These are phyloP conservation scores for Diplogasteroides magnus DNA, from an alignment of 1,140 invertebrate species.

Conservation along the genomic window DNA sequence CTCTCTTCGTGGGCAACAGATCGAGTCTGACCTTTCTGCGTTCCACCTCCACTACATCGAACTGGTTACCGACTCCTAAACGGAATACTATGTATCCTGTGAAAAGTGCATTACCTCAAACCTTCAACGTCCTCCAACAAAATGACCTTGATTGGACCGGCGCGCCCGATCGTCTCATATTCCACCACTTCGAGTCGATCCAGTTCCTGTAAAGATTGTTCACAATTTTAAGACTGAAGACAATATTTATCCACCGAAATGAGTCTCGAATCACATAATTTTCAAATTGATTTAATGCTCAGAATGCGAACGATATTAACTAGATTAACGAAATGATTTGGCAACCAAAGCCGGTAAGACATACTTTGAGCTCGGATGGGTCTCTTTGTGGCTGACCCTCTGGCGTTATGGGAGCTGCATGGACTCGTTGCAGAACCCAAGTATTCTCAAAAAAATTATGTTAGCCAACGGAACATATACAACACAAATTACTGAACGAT, in stretches of 20 bases:
- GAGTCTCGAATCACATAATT: no score
- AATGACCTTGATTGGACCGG: constrained; percentile 47
- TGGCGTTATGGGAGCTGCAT: constrained; percentile 32
- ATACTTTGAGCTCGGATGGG: constrained; percentile 24
- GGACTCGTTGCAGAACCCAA: constrained; percentile 37
- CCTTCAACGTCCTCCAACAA: constrained; percentile 53
- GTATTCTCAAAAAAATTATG: constrained; percentile 36
- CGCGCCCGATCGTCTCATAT: constrained; percentile 29
- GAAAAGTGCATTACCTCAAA: constrained; percentile 17
- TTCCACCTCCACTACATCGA: constrained; percentile 46
- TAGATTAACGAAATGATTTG: no score
- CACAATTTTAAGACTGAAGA: neutral
- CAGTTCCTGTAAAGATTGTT: constrained; percentile 16
- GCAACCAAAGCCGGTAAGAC: no score
- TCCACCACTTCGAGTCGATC: constrained; percentile 47
- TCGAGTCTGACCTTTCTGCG: constrained; percentile 36
- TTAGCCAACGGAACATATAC: neutral
- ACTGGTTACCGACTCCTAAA: constrained; percentile 52
- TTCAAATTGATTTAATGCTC: neutral
- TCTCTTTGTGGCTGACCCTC: constrained; percentile 31
- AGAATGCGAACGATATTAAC: no score
- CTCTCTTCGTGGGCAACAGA: constrained; percentile 41
- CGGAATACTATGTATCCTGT: constrained; percentile 6
- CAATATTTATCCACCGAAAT: no score
- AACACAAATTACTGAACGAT: neutral